Conservation (phyloP, 1,140 invertebrate genomes). For the Arion vulgaris region DNA sequence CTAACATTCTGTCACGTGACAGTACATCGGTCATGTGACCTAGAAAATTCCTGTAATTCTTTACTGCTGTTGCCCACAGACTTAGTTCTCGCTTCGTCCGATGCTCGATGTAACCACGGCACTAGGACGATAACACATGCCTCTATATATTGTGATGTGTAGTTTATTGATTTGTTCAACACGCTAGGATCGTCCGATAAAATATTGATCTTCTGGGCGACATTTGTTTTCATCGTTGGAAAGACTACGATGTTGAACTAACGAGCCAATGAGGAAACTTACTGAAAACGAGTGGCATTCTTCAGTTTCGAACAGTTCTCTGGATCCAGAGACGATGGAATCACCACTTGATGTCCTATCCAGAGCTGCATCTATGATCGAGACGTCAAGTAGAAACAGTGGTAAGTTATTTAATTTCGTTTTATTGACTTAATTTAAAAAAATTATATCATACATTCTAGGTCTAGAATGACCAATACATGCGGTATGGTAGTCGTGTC, state of each 20-base stretch:
- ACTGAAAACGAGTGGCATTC: conserved; percentile 25
- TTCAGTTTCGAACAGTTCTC: not conserved
- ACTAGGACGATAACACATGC: not conserved
- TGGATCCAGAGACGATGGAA: conserved; percentile 25
- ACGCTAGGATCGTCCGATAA: not conserved
- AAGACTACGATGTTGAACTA: not conserved
- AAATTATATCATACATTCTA: too few relatives aligned
- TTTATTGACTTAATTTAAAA: not conserved
- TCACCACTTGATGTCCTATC: conserved; percentile 36
- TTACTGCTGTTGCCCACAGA: conserved; percentile 32
- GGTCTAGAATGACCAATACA: too few relatives aligned
- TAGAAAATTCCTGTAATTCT: conserved; percentile 36
- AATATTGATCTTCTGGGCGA: not conserved
- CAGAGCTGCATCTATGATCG: conserved; percentile 30
- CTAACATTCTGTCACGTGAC: conserved; percentile 25
- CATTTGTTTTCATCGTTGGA: conserved; percentile 5
- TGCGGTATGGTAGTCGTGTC: too few relatives aligned
- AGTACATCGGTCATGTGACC: conserved; percentile 34
- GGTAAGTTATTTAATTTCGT: conserved; percentile 27
- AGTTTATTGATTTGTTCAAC: not conserved
- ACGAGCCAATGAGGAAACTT: conserved; percentile 14
- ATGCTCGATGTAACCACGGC: not conserved
- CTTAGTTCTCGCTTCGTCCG: conserved; percentile 26
- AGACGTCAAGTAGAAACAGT: conserved; percentile 16
- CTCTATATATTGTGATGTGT: not conserved